Evolutionary conservation across 2,113 vertebrate species (phyloP).

Genomic region (Odocoileus hemionus): DNA sequence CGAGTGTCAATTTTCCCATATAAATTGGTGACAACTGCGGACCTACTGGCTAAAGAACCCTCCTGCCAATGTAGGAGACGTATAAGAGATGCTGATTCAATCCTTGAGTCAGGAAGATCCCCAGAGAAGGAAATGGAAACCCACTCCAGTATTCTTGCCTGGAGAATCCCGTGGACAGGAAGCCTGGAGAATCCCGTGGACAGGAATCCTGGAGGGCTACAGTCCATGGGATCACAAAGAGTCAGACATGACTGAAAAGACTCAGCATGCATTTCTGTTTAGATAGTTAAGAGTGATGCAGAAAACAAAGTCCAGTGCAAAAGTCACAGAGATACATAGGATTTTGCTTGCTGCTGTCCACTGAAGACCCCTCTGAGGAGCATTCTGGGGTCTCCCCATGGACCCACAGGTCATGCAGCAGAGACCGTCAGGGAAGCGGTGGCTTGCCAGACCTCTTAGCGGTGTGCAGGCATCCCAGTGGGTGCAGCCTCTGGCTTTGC

Average conservation of each 20-base stretch:
- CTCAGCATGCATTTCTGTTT: background rate
- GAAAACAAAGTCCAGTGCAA: background rate
- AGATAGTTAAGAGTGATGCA: background rate
- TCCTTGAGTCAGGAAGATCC: background rate
- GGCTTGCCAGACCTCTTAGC: background rate
- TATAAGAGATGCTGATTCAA: background rate
- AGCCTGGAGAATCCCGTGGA: background rate
- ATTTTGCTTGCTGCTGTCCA: background rate
- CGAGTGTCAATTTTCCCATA: background rate
- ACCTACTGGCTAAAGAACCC: background rate
- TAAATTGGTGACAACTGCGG: background rate
- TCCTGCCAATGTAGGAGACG: background rate
- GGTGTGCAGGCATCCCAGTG: rapidly evolving
- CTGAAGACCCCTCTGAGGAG: background rate
- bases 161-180: background rate
- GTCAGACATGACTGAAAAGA: background rate
- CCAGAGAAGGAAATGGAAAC: background rate
- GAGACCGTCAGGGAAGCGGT: background rate
- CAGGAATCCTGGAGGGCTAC: background rate
- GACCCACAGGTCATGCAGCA: background rate
- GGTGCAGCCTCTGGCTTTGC: background rate
- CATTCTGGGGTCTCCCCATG: background rate
- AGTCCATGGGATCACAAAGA: background rate
- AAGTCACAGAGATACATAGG: background rate
- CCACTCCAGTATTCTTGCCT: background rate